A percentile compares a stretch with the other conserved stretches of the same genome.
phyloP scores from a whole-genome alignment of 1,140 invertebrate genomes.

The Drosophila watanabei region DNA sequence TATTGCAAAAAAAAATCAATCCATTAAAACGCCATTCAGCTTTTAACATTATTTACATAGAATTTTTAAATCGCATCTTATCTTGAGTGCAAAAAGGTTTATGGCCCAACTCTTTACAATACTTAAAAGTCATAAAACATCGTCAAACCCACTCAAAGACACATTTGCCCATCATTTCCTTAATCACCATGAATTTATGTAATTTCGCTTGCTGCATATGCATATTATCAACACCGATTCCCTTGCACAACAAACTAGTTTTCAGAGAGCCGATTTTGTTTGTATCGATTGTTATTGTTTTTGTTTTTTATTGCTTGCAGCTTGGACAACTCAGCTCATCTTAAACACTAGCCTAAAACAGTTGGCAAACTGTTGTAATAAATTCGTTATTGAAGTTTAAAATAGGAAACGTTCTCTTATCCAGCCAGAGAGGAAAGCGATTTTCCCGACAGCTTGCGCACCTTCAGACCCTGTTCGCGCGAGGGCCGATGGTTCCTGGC shows the following conservation, averaged over 20 bases:
- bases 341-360: constrained; percentile 53
- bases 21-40: no score
- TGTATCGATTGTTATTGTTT: constrained; percentile 10
- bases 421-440: constrained; percentile 75
- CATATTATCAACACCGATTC: constrained; percentile 28
- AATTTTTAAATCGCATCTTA: not conserved
- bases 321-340: constrained; percentile 14
- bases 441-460: constrained; percentile 79
- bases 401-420: constrained; percentile 18
- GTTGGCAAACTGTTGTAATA: constrained; percentile 39
- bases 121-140: not conserved
- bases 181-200: constrained; percentile 35
- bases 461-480: constrained; percentile 62
- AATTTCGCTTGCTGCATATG: constrained; percentile 1
- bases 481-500: constrained; percentile 63
- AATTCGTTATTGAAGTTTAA: constrained; percentile 22
- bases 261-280: constrained; percentile 11
- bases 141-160: not conserved
- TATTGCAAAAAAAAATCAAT: not conserved
- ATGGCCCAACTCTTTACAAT: not conserved
- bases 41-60: not conserved
- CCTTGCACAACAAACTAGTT: constrained; percentile 55
- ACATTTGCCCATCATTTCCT: constrained; percentile 26
- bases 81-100: not conserved
- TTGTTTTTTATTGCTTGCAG: constrained; percentile 22